Base-by-base conservation (phyloP, 2,888 invertebrate species). In the Scelioninae gen. 1 region DNA sequence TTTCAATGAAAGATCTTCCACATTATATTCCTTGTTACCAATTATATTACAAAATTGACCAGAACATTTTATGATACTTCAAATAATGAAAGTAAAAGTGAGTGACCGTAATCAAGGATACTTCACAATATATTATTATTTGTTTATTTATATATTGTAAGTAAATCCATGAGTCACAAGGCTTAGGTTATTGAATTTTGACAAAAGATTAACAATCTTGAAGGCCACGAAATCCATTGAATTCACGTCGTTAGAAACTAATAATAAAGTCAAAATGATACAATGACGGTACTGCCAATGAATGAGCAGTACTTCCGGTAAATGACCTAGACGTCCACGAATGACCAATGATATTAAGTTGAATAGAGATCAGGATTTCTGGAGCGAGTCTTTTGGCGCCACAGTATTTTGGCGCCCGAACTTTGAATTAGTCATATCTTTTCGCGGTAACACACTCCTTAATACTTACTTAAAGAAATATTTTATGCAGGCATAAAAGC, bases 271-370 rank as follows among this genome's bases (percentile, higher is more conserved):
- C 66, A 66, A 68, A 53, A 40, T 51, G 34, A 47, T 11, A 78
- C 69, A 78, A 78, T 69, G 56, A 66, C 34, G 31, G 40, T 40
- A 15, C n/a, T 9, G 56, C 43, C 66, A 13, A 62, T 72, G 62
- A 72, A 72, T 72, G 72, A 43, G 32, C 60, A 62, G 45, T n/a
- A 62, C 47, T 77, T 77, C 69, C 68, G 68, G 68, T 62, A 69
- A 76, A 68, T 68, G 69, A 68, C 69, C 55, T 29, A 49, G 53
- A 8, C 32, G 38, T 11, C 58, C 6, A 49, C 31, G 29, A 71
- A 71, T 71, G 40, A 60, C 49, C 40, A 13, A 23, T 31, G 68
- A 71, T 71, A 38, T 13, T 0, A 3, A 32, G 40, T 31, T 72
- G 40, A 72, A 72, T 72, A 15, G 51, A 15, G 40, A n/a, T 49